A percentile compares a stretch with the other conserved stretches of the same genome.
These are phyloP conservation scores for Athene noctua DNA, from an alignment of 2,113 vertebrate species.

Conservation along the genomic window DNA sequence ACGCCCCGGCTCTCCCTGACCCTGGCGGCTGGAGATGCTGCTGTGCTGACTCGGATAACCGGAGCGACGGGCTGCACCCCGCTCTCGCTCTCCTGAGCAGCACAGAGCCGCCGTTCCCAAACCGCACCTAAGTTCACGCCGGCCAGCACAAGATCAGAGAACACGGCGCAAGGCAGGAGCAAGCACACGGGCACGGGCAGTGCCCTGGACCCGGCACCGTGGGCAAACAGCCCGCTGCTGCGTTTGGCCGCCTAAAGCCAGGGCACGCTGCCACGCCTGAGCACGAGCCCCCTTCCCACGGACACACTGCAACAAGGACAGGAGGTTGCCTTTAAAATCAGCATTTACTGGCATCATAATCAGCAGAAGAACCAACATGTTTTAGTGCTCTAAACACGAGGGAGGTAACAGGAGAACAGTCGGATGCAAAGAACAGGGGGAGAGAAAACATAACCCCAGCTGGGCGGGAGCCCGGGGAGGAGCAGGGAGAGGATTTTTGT, in stretches of 20 bases:
- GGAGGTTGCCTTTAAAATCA: neutral
- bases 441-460: neutral
- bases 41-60: neutral
- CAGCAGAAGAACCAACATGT: neutral
- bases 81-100: neutral
- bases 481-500: neutral
- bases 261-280: fast-evolving
- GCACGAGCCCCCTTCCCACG: fast-evolving
- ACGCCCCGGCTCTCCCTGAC: fast-evolving
- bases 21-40: neutral
- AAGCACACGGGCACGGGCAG: neutral
- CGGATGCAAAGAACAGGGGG: neutral
- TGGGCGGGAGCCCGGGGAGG: neutral
- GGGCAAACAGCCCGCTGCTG: neutral
- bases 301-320: neutral
- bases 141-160: neutral
- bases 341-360: constrained; percentile 15
- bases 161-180: fast-evolving
- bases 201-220: fast-evolving
- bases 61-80: fast-evolving
- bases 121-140: fast-evolving
- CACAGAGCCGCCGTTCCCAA: neutral
- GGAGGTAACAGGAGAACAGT: neutral
- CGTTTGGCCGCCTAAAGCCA: fast-evolving
- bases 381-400: neutral